phyloP scores from a whole-genome alignment of 2,113 vertebrate species.

The Macrotis lagotis region DNA sequence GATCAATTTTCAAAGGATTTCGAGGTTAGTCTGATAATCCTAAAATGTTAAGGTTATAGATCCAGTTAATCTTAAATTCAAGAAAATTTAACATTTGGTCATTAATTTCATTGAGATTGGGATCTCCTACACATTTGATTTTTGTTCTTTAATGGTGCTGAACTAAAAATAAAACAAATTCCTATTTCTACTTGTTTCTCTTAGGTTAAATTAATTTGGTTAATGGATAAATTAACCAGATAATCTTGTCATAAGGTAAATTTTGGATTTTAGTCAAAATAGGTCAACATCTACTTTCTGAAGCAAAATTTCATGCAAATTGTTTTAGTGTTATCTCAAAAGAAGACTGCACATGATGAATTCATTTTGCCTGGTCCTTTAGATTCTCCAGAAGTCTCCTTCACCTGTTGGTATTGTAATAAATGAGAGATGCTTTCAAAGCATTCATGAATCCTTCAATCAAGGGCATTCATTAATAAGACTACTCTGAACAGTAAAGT shows the following conservation, averaged over 20 bases:
- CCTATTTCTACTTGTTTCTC: not conserved
- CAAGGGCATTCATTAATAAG: conserved; percentile 27
- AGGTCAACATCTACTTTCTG: not conserved
- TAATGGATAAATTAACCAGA: not conserved
- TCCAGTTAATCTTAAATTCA: not conserved
- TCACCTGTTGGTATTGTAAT: not conserved
- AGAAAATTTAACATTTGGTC: not conserved
- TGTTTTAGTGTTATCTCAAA: not conserved
- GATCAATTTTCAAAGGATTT: not conserved
- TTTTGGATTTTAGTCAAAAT: conserved; percentile 5
- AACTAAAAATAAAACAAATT: not conserved
- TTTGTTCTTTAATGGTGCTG: not conserved
- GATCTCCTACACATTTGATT: not conserved
- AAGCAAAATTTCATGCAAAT: not conserved
- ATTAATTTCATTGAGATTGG: not conserved
- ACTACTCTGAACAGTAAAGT: conserved; percentile 14
- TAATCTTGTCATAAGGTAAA: conserved; percentile 3
- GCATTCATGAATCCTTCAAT: conserved; percentile 25
- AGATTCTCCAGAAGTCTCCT: not conserved
- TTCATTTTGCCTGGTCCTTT: not conserved
- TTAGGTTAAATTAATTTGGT: not conserved
- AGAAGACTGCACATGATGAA: not conserved
- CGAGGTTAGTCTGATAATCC: not conserved
- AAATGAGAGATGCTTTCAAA: conserved; percentile 4
- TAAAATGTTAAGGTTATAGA: not conserved